Evolutionary conservation across 2,113 vertebrate genomes (phyloP).

Genomic region (Pipra filicauda): DNA sequence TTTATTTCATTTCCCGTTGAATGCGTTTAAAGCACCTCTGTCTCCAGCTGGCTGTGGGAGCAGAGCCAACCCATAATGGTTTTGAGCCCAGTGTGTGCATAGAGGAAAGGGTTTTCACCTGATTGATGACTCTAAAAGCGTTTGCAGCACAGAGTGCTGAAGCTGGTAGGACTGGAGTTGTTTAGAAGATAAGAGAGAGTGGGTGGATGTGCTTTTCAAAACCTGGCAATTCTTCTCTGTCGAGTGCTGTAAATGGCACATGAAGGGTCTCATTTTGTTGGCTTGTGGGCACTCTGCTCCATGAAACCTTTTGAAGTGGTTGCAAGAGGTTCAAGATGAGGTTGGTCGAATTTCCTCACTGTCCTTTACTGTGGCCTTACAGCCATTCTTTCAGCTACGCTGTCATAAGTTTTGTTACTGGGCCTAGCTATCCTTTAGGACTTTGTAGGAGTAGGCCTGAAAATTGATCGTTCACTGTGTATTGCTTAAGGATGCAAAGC

Average conservation of each 20-base stretch:
- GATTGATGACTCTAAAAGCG: not conserved
- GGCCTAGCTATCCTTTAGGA: not conserved
- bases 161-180: conserved; percentile 2
- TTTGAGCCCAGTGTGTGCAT: conserved; percentile 28
- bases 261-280: not conserved
- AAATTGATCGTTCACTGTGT: not conserved
- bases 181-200: not conserved
- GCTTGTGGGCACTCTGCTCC: not conserved
- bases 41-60: conserved; percentile 59
- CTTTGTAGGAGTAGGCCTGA: not conserved
- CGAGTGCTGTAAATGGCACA: conserved; percentile 7
- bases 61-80: conserved; percentile 49
- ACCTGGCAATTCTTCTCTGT: conserved; percentile 10
- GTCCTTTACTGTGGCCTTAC: not conserved
- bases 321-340: conserved; percentile 43
- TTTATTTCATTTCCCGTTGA: conserved; percentile 24
- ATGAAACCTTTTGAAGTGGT: conserved; percentile 27
- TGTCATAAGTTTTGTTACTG: not conserved
- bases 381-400: not conserved
- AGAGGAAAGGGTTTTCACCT: conserved; percentile 31
- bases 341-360: not conserved
- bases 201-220: conserved; percentile 3
- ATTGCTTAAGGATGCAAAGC: not conserved
- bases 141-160: not conserved
- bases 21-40: conserved; percentile 59